Evolutionary conservation across 1,140 invertebrate genomes (phyloP).

Genomic region (Dinoponera quadriceps): DNA sequence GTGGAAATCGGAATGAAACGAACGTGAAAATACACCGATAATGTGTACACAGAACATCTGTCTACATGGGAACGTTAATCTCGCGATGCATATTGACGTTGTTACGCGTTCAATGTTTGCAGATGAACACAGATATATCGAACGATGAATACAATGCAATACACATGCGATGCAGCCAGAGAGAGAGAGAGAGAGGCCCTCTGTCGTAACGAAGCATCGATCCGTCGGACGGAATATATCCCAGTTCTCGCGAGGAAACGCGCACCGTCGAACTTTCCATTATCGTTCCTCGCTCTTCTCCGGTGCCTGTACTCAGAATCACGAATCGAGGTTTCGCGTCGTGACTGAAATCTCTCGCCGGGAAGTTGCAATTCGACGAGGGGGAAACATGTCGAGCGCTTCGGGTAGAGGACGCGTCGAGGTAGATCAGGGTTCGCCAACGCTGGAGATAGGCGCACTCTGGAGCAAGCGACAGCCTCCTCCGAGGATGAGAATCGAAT

Average conservation of each 20-base stretch:
- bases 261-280: not conserved
- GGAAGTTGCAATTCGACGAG: no score
- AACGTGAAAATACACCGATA: conserved; percentile 1
- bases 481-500: conserved; percentile 65
- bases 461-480: conserved; percentile 25
- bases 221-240: not conserved
- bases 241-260: not conserved
- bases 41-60: not conserved
- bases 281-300: not conserved
- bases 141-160: conserved; percentile 30
- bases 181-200: not conserved
- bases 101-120: conserved; percentile 19
- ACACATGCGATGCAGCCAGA: not conserved
- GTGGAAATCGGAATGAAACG: conserved; percentile 13
- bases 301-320: not conserved
- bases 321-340: not conserved
- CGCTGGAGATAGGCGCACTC: conserved; percentile 28
- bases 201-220: conserved; percentile 14
- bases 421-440: not conserved
- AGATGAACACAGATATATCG: conserved; percentile 16
- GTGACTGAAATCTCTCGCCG: not conserved
- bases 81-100: conserved; percentile 27
- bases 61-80: conserved; percentile 26
- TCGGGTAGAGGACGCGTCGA: not conserved
- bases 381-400: not conserved